phyloP scores from a whole-genome alignment of 2,797 vertebrate species.

The Sebastes trivittatus region DNA sequence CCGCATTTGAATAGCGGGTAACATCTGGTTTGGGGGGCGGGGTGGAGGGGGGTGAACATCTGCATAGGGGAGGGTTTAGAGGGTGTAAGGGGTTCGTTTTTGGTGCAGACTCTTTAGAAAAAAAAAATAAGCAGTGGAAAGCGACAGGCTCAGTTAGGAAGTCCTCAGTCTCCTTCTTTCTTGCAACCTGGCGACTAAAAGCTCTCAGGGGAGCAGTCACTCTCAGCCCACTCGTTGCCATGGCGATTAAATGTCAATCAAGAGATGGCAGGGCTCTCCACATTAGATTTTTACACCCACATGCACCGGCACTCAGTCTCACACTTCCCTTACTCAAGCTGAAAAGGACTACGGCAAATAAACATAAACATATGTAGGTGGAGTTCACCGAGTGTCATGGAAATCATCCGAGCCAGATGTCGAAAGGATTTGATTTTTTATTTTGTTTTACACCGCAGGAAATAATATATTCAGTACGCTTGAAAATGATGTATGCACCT shows the following conservation, averaged over 20 bases:
- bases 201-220: conserved; percentile 60
- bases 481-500: conserved; percentile 13
- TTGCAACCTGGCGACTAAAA: conserved; percentile 57
- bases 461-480: conserved; percentile 13
- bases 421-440: neutral
- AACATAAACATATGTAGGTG: conserved; percentile 59
- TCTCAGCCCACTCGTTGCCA: conserved; percentile 69
- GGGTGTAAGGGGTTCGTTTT: neutral
- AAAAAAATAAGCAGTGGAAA: neutral
- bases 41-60: conserved; percentile 16
- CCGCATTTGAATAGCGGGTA: conserved; percentile 38
- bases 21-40: conserved; percentile 39
- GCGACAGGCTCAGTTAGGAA: conserved; percentile 22
- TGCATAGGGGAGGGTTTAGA: conserved; percentile 4
- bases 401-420: conserved; percentile 21
- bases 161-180: conserved; percentile 32
- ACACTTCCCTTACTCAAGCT: conserved; percentile 33
- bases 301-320: conserved; percentile 30
- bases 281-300: conserved; percentile 69
- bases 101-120: neutral
- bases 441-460: neutral
- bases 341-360: conserved; percentile 50
- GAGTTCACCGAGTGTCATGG: conserved; percentile 39
- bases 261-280: conserved; percentile 44
- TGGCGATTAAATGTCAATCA: conserved; percentile 79